Evolutionary conservation across 2,888 invertebrate genomes (phyloP).

Genomic region (Melinaea menophilus): DNA sequence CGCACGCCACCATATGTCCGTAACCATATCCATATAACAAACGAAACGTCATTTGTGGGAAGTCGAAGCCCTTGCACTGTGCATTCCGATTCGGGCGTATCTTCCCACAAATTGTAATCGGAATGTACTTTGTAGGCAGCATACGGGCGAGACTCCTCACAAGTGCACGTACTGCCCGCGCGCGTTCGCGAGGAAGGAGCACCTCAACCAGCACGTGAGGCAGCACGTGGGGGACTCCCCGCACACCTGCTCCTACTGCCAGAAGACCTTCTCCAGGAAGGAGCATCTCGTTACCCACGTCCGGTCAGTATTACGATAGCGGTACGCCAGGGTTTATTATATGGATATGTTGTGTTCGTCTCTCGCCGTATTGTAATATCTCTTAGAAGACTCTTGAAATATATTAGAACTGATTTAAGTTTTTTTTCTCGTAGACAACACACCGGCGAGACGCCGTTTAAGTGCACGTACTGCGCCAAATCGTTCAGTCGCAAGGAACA

Average conservation of each 20-base stretch:
- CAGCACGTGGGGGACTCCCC: constrained; percentile 84
- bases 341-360: neutral
- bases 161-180: constrained; percentile 81
- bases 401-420: constrained; percentile 11
- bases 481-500: constrained; percentile 88
- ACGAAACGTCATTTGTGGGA: constrained; percentile 63
- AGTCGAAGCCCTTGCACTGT: constrained; percentile 58
- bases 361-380: neutral
- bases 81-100: constrained; percentile 60
- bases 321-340: neutral
- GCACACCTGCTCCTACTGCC: constrained; percentile 83
- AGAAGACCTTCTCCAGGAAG: constrained; percentile 83
- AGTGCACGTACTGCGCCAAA: constrained; percentile 83
- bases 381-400: neutral
- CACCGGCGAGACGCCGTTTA: constrained; percentile 88
- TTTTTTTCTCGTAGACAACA: constrained; percentile 78
- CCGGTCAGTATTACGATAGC: constrained; percentile 46
- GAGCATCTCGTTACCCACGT: constrained; percentile 84
- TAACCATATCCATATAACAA: constrained; percentile 6
- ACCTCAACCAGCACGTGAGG: constrained; percentile 91
- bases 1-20: neutral
- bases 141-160: constrained; percentile 89
- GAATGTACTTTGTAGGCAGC: constrained; percentile 81
- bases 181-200: constrained; percentile 86
- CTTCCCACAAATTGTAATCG: constrained; percentile 43